Evolutionary conservation across 37 sponge, comb jelly and placozoan genomes (phyloP), one percentile per base, ranked within the genome.

Genomic region (Lycopodina hypogea): DNA sequence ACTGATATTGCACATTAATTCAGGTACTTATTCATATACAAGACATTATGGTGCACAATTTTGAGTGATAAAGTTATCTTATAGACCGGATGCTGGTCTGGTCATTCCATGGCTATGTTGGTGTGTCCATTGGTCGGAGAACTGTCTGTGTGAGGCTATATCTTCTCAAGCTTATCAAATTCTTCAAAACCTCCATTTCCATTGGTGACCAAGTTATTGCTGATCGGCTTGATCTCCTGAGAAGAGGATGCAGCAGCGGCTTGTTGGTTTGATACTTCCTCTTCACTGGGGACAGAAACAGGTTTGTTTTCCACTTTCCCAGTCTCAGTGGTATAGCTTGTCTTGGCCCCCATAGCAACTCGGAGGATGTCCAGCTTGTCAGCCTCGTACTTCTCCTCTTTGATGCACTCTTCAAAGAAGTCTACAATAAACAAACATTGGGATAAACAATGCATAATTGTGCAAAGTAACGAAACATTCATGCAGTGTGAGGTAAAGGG

Each of bases 321-420:
- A 4, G 74, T 18, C 56, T 73, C 56, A 6, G 9, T 24, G 38
- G 26, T 59, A 40, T 75, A 76, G 70, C 38, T 52, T 50, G 53
- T 55, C 58, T 82, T 84, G 29, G 98, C 95, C 41, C 79, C 55
- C 23, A 97, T 72, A 24, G 98, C 97, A 21, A 92, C 93, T 52
- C 78, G 74, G 90, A 97, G 87, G 53, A 97, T 87, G 63, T 84
- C 81, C 33, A 92, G 78, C 80, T 92, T 97, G 74, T 97, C 78
- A 29, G 92, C 96, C 40, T 94, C 96, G 71, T 78, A 89, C 51
- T 84, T 71, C 75, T 90, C 95, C 59, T 97, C 98, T 51, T 88
- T 93, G 30, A 92, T 89, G 29, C 84, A 90, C 19, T 94, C 98
- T 57, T 97, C 98, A 78, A 97, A 97, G 84, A 97, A 97, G 0